phyloP scores from a whole-genome alignment of 2,797 vertebrate genomes.

The Halcyon chelicuti region DNA sequence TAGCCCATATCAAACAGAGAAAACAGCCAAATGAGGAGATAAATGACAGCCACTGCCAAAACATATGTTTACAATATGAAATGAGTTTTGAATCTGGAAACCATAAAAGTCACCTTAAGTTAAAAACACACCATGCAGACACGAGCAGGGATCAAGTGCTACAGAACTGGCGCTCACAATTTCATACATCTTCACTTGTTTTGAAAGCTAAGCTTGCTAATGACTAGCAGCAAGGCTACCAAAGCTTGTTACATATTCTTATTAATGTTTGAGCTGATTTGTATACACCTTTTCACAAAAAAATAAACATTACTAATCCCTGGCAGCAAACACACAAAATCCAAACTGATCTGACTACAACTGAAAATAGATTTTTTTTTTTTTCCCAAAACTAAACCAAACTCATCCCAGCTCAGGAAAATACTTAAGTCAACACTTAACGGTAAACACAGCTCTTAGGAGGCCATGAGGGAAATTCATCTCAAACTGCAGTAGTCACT shows the following conservation, averaged over 20 bases:
- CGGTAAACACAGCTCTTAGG: not conserved
- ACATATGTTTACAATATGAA: not conserved
- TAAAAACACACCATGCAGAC: not conserved
- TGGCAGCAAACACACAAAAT: not conserved
- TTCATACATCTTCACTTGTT: not conserved
- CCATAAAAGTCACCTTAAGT: slow-evolving; percentile 8
- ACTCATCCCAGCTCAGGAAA: not conserved
- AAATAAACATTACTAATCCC: not conserved
- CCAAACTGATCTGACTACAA: not conserved
- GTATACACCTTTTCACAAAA: not conserved
- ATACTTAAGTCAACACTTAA: not conserved
- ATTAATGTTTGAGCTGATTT: not conserved
- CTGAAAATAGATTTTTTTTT: not conserved
- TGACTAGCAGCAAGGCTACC: not conserved
- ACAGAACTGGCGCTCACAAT: not conserved
- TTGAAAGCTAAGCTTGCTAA: not conserved
- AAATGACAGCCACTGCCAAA: slow-evolving; percentile 24
- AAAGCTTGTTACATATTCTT: not conserved
- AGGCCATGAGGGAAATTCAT: not conserved
- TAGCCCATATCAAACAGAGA: not conserved
- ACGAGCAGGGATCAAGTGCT: not conserved
- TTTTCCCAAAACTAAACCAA: not conserved
- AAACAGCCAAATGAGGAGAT: not conserved
- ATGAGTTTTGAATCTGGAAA: slow-evolving; percentile 47
- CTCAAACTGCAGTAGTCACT: not conserved